Base-by-base conservation (phyloP, 2,797 vertebrate species). In the Gymnothorax javanicus region DNA sequence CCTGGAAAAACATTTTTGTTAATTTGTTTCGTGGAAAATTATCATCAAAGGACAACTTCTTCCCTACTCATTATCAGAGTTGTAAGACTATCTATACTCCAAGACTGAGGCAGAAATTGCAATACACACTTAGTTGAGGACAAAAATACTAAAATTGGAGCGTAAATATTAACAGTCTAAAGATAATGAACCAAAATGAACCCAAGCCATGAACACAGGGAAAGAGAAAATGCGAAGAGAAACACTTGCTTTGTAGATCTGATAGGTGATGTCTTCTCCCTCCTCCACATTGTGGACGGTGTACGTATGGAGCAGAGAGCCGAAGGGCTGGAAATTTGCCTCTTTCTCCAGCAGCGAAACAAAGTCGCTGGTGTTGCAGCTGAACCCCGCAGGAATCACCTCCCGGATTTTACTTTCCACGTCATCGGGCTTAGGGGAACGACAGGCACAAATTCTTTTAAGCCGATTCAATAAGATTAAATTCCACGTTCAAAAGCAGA, bases 271-370 rank as follows among this genome's bases (percentile, higher is more conserved):
- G 81, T 97, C 96, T 85, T 97, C 97, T 88, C 97, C 98, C 7
- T 96, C 97, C 89, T 99, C 98, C 92, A 97, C 97, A 82, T 95
- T 98, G 94, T 97, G 97, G 91, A 98, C 94, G 12, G 95, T 97
- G 89, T 99, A 99, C 0, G 97, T 96, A 93, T 99, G 98, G 59
- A 98, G 94, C 91, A 99, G 94, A 84, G 92, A 96, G 93, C 98
- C 98, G 90, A 99, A 99, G 9, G 98, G 97, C 88, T 96, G 98
- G 93, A 99, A 99, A 93, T 98, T 98, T 86, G 97, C 96, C 89
- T 99, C 98, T 87, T 99, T 99, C 95, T 99, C 98, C 95, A 99
- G 92, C 88, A 98, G 94, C 82, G 97, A 97, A 89, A 97, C 94
- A 94, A 99, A 99, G 94, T 99, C 98, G 90, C 97, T 98, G 3